Conservation (phyloP, 2,888 invertebrate species). For the Leptarthrus brevirostris region DNA sequence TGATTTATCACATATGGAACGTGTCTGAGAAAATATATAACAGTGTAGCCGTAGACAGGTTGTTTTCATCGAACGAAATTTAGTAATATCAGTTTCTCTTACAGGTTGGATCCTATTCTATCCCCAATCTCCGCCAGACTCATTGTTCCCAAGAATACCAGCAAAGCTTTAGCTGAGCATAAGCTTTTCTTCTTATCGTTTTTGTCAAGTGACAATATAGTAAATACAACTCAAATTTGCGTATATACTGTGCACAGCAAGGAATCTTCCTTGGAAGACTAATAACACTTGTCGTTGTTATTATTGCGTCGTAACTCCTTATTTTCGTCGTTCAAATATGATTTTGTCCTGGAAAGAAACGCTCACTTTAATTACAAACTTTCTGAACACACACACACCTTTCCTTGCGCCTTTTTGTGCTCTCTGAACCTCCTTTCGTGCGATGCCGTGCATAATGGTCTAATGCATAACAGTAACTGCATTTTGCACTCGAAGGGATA, state of each 20-base stretch:
- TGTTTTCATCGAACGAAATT: not conserved
- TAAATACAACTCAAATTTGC: not conserved
- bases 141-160: not conserved
- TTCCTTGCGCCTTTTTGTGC: not conserved
- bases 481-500: not conserved
- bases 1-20: too few relatives aligned
- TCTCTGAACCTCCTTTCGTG: not conserved
- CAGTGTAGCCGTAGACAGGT: not conserved
- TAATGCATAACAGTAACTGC: not conserved
- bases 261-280: not conserved
- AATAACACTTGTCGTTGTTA: not conserved
- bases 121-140: not conserved
- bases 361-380: slow-evolving; percentile 33
- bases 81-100: not conserved
- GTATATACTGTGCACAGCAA: not conserved
- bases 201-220: not conserved
- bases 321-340: not conserved
- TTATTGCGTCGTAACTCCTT: not conserved
- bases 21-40: too few relatives aligned
- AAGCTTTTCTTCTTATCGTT: not conserved
- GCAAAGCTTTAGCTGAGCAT: not conserved
- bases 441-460: not conserved
- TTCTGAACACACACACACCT: not conserved
- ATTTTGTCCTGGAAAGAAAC: slow-evolving; percentile 18
- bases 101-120: not conserved